Percentiles rank a stretch among this genome's conserved stretches.
These are phyloP conservation scores for Antechinus flavipes DNA, from an alignment of 2,113 vertebrate species.

Conservation along the genomic window DNA sequence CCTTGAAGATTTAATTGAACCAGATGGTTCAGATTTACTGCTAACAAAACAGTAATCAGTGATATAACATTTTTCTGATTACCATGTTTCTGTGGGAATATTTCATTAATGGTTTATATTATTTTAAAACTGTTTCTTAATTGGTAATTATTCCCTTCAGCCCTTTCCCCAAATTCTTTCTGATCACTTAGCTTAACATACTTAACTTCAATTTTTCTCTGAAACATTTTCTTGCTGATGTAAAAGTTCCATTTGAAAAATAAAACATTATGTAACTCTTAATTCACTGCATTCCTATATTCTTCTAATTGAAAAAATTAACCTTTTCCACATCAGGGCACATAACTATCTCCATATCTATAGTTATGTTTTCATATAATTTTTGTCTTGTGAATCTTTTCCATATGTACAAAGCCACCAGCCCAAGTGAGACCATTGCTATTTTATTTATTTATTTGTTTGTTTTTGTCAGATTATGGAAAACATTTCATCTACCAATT, in stretches of 20 bases:
- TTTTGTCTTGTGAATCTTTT: neutral
- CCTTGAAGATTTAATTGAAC: constrained; percentile 75
- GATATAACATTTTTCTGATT: constrained; percentile 67
- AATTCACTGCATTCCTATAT: neutral
- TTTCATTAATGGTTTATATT: constrained; percentile 72
- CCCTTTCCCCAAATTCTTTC: neutral
- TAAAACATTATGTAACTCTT: neutral
- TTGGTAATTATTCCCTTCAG: constrained; percentile 33
- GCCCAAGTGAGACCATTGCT: neutral
- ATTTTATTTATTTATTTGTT: neutral
- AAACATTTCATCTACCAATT: neutral
- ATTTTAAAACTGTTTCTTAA: constrained; percentile 48
- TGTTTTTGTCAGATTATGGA: neutral
- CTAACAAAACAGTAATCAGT: constrained; percentile 66
- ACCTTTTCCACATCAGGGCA: neutral
- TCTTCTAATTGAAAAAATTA: constrained; percentile 13
- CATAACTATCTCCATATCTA: neutral
- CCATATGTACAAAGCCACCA: neutral
- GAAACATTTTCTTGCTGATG: constrained; percentile 27
- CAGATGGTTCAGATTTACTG: constrained; percentile 65
- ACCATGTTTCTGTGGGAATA: constrained; percentile 63
- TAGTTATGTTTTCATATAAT: neutral
- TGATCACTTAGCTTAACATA: neutral
- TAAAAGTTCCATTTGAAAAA: neutral
- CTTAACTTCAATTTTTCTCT: constrained; percentile 2